These are phyloP conservation scores for Bombus breviceps DNA, from an alignment of 1,140 invertebrate species.

Conservation along the genomic window DNA sequence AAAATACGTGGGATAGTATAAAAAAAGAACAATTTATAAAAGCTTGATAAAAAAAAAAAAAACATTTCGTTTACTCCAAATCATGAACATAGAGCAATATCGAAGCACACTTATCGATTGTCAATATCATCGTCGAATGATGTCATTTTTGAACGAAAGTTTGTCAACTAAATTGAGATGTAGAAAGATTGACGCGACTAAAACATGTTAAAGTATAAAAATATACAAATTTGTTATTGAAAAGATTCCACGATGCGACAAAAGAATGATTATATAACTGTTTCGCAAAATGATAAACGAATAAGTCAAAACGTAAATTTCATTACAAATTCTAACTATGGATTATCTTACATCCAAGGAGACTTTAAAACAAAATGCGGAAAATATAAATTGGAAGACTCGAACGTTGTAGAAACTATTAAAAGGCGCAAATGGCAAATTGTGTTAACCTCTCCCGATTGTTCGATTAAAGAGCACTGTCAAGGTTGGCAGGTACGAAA, in stretches of 20 bases:
- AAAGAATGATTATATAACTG: not conserved
- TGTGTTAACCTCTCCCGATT: constrained; percentile 55
- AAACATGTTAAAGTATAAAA: constrained; percentile 36
- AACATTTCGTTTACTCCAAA: not conserved
- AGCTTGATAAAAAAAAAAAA: not conserved
- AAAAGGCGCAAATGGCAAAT: constrained; percentile 56
- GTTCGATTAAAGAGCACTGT: constrained; percentile 49
- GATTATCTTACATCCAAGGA: not conserved
- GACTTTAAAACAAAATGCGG: not conserved
- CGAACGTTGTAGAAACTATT: not conserved
- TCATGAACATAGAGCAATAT: constrained; percentile 51
- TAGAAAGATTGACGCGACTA: constrained; percentile 1
- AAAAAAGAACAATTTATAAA: not conserved
- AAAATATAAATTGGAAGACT: not conserved
- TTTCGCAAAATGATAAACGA: not conserved
- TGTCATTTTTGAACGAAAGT: constrained; percentile 14
- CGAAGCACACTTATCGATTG: constrained; percentile 50
- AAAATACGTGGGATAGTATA: not conserved
- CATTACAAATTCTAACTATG: constrained; percentile 28
- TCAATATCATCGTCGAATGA: not conserved
- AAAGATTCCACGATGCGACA: constrained; percentile 4
- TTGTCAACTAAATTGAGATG: constrained; percentile 12
- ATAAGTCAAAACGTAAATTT: no score
- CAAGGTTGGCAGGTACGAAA: constrained; percentile 62
- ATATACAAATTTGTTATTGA: not conserved